phyloP scores from a whole-genome alignment of 2,113 vertebrate genomes.

The Paratilapia polleni region DNA sequence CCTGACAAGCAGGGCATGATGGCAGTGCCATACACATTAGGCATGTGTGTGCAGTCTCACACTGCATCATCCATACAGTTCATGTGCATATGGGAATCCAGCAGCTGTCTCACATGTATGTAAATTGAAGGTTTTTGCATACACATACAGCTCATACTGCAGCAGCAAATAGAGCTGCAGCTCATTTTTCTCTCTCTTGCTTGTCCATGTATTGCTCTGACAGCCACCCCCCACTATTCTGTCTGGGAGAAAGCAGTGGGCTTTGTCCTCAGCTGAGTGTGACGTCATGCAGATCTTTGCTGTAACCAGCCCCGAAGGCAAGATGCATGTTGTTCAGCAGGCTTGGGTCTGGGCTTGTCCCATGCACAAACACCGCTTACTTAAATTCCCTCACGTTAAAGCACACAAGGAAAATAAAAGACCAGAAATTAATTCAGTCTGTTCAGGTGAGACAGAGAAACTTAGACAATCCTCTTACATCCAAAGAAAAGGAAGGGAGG shows the following conservation, averaged over 20 bases:
- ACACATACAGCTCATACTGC: conserved; percentile 15
- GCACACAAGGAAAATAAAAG: neutral
- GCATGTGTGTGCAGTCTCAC: conserved; percentile 34
- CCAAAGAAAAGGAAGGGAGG: neutral
- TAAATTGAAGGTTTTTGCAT: conserved; percentile 14
- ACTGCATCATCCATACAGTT: conserved; percentile 38
- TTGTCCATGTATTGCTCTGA: conserved; percentile 53
- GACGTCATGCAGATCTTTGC: conserved; percentile 70
- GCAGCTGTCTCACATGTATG: conserved; percentile 43
- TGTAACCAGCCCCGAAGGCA: conserved; percentile 59
- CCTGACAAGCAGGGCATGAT: conserved; percentile 37
- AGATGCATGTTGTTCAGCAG: conserved; percentile 50
- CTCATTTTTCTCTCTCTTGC: conserved; percentile 25
- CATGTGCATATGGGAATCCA: conserved; percentile 39
- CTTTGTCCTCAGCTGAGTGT: conserved; percentile 81
- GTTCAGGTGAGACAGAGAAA: conserved; percentile 7
- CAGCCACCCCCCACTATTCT: conserved; percentile 55
- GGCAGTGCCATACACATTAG: conserved; percentile 54
- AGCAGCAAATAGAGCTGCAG: conserved; percentile 46
- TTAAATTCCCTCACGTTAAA: conserved; percentile 6
- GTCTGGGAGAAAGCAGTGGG: conserved; percentile 74
- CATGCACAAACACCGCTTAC: conserved; percentile 4
- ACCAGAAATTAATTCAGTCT: neutral
- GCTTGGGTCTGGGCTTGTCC: conserved; percentile 53
- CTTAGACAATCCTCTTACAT: neutral